Conservation (phyloP, 2,888 invertebrate species). For the Altica lythri region DNA sequence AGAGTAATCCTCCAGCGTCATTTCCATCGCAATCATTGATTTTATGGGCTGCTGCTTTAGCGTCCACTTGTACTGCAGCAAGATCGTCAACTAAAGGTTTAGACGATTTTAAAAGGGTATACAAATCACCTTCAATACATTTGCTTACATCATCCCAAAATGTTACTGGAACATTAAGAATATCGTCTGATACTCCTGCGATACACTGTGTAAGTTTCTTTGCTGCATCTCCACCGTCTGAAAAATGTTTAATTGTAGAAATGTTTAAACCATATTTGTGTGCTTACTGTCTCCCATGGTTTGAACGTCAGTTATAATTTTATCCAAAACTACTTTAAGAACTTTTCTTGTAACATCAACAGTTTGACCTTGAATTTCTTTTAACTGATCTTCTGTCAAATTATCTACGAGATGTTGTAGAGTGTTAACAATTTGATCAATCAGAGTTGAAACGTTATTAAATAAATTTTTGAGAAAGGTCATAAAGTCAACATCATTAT, state of each 20-base stretch:
- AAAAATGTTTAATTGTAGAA: too few species aligned
- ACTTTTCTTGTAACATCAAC: neutral
- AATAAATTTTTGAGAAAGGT: too few species aligned
- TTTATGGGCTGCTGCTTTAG: conserved; percentile 12
- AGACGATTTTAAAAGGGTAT: neutral
- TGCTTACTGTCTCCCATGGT: neutral
- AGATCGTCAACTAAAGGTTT: conserved; percentile 8
- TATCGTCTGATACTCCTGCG: neutral
- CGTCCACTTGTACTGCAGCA: conserved; percentile 3
- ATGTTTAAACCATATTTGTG: neutral
- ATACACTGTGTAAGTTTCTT: conserved; percentile 4
- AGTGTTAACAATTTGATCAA: too few species aligned
- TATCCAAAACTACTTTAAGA: neutral
- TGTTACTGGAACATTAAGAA: neutral
- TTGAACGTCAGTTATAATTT: neutral
- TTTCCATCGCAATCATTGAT: conserved; percentile 12
- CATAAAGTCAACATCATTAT: too few species aligned
- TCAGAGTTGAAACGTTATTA: too few species aligned
- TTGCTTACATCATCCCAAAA: conserved; percentile 1
- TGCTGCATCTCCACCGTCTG: neutral
- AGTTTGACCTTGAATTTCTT: too few species aligned
- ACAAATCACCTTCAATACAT: neutral
- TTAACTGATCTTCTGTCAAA: too few species aligned
- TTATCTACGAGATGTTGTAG: too few species aligned
- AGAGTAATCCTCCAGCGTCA: neutral